Percentiles rank a stretch among this genome's conserved stretches.
Evolutionary conservation across 2,888 invertebrate species (phyloP).

Genomic region (Tanypteryx hageni): DNA sequence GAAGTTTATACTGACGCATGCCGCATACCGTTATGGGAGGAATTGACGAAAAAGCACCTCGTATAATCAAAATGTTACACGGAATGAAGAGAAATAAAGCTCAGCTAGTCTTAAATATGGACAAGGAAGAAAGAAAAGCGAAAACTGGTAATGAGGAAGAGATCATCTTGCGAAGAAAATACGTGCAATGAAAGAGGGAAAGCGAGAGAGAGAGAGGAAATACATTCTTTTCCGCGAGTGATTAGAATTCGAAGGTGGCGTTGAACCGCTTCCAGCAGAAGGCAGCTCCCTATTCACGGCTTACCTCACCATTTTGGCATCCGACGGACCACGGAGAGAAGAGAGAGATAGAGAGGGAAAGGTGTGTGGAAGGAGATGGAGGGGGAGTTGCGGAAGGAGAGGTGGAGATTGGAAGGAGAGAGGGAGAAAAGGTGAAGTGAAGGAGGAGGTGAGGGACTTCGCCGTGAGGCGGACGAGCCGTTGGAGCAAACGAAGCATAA

Average conservation of each 20-base stretch:
- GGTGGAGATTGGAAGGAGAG: not conserved
- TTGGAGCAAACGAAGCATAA: conserved; percentile 24
- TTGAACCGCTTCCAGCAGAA: conserved; percentile 8
- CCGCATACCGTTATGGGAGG: too few species aligned
- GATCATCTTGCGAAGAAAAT: not conserved
- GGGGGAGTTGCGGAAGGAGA: not conserved
- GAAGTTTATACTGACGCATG: too few species aligned
- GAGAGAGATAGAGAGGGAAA: not conserved
- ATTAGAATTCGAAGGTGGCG: conserved; percentile 23
- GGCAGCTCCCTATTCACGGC: not conserved
- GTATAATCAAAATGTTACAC: too few species aligned
- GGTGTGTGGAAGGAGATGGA: too few species aligned
- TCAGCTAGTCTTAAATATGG: not conserved
- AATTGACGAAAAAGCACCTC: too few species aligned
- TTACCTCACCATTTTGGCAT: conserved; percentile 22
- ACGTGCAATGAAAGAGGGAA: not conserved
- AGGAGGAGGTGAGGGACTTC: not conserved
- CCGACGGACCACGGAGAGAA: not conserved
- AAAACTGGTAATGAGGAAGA: not conserved
- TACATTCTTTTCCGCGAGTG: not conserved
- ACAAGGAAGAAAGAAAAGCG: not conserved
- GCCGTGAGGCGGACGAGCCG: not conserved
- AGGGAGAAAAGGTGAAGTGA: not conserved
- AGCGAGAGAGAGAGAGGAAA: not conserved
- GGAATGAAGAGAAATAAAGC: too few species aligned